Conservation (phyloP, 30 jellyfish, hydroid and myxozoan species). For the Aurelia aurita complex sp. Pacific region DNA sequence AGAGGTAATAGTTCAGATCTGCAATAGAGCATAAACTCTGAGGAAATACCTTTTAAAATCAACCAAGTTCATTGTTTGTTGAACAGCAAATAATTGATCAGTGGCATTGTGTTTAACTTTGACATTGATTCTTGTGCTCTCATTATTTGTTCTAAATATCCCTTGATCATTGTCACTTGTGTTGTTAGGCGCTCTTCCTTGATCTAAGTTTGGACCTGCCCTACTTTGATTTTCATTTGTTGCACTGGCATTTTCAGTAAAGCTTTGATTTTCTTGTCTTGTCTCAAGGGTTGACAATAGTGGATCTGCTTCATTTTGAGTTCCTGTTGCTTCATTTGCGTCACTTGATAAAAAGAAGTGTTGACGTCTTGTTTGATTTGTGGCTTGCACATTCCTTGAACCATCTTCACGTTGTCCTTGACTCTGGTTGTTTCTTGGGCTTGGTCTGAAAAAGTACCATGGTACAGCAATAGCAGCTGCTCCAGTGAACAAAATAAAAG, state of each 20-base stretch:
- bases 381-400: too few relatives aligned
- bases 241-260: too few relatives aligned
- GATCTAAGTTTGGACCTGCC: neutral
- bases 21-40: too few relatives aligned
- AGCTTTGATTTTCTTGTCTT: too few relatives aligned
- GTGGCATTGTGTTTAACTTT: constrained; percentile 36
- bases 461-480: constrained; percentile 79
- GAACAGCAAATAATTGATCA: constrained; percentile 20
- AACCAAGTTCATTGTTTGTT: constrained; percentile 37
- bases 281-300: too few relatives aligned
- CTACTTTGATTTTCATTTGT: neutral
- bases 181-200: neutral
- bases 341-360: too few relatives aligned
- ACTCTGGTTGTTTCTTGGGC: neutral
- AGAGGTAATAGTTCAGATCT: too few relatives aligned
- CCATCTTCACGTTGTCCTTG: too few relatives aligned
- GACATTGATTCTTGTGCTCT: constrained; percentile 6
- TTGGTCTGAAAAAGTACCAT: constrained; percentile 75
- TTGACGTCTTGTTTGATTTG: too few relatives aligned
- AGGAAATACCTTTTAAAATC: constrained; percentile 25
- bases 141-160: neutral
- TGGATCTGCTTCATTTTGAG: too few relatives aligned
- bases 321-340: too few relatives aligned
- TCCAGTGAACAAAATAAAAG: constrained; percentile 39
- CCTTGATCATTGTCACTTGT: constrained; percentile 4